Conservation (phyloP, 2,113 vertebrate genomes). For the Fulica atra region DNA sequence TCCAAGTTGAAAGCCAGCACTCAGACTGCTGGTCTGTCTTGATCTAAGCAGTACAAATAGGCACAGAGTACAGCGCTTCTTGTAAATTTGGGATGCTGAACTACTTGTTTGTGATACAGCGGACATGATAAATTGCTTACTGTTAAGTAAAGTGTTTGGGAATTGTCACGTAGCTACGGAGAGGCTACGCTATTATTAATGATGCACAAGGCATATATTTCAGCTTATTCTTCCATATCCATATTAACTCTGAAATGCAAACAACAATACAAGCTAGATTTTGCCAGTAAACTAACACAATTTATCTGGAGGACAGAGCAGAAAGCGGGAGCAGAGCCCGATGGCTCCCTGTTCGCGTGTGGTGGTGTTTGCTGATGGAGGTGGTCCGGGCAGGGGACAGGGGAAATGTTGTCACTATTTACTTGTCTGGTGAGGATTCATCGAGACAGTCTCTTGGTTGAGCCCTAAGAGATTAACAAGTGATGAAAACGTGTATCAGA, state of each 20-base stretch:
- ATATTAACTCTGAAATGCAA: slow-evolving; percentile 50
- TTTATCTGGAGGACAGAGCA: slow-evolving; percentile 31
- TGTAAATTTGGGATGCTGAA: background rate
- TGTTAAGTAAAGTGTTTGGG: slow-evolving; percentile 40
- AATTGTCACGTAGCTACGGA: background rate
- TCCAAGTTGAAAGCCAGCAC: background rate
- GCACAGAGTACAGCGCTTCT: background rate
- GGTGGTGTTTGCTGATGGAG: background rate
- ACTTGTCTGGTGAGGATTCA: background rate
- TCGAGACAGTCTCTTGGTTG: background rate
- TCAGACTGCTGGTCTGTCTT: background rate
- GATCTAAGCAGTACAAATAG: slow-evolving; percentile 5
- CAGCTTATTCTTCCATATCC: slow-evolving; percentile 53
- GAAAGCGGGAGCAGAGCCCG: background rate
- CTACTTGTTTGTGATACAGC: background rate
- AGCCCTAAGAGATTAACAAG: background rate
- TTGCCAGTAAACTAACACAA: slow-evolving; percentile 51
- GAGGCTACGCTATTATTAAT: slow-evolving; percentile 32
- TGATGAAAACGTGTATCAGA: background rate
- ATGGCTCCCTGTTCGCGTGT: background rate
- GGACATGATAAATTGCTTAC: slow-evolving; percentile 51
- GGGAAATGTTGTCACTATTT: background rate
- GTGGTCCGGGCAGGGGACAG: background rate
- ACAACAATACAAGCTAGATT: slow-evolving; percentile 45
- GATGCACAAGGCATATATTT: slow-evolving; percentile 27